Conservation (phyloP, 2,113 vertebrate species). For the Pongo abelii region DNA sequence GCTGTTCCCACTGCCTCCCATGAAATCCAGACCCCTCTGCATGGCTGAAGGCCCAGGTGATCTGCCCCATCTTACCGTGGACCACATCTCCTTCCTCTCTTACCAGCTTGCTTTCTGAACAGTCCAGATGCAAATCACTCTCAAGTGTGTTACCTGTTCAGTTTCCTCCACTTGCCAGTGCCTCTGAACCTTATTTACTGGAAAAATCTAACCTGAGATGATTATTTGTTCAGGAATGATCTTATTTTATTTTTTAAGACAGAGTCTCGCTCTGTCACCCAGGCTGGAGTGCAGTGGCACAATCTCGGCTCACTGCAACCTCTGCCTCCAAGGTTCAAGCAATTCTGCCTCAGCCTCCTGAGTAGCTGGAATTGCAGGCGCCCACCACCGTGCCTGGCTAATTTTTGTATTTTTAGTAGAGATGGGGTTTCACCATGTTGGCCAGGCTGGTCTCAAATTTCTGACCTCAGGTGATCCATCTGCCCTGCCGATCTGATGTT, state of each 20-base stretch:
- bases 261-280: not conserved
- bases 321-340: too few relatives aligned
- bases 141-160: not conserved
- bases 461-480: too few relatives aligned
- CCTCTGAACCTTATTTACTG: not conserved
- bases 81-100: not conserved
- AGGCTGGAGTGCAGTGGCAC: too few relatives aligned
- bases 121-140: not conserved
- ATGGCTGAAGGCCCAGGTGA: rapidly evolving
- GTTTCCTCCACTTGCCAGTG: too few relatives aligned
- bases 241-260: not conserved
- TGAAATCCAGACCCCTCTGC: not conserved
- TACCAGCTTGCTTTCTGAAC: not conserved
- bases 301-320: too few relatives aligned
- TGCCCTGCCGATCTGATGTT: too few relatives aligned
- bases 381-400: too few relatives aligned
- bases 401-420: too few relatives aligned
- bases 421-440: too few relatives aligned
- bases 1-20: rapidly evolving
- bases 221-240: not conserved
- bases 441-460: too few relatives aligned
- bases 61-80: not conserved
- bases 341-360: too few relatives aligned
- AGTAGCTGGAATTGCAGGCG: too few relatives aligned
- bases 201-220: not conserved